Evolutionary conservation across 2,888 invertebrate species (phyloP).

Genomic region (Ptilodon capucinus): DNA sequence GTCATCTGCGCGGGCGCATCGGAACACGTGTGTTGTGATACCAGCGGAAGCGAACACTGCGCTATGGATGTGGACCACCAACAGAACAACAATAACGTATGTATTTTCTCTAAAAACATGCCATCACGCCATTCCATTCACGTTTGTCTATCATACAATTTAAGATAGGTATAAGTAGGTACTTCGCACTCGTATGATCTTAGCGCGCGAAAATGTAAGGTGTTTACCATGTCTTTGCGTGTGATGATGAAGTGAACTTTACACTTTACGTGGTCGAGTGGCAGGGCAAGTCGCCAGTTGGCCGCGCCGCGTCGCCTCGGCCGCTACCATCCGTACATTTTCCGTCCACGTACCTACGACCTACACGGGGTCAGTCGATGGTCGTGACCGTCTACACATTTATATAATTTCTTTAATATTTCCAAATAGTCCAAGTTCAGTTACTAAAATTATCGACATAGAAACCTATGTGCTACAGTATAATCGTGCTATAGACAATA

Average conservation of each 20-base stretch:
- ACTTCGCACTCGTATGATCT: constrained; percentile 7
- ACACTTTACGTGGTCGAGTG: constrained; percentile 59
- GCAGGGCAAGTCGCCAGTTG: constrained; percentile 79
- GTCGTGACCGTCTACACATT: constrained; percentile 21
- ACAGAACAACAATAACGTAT: constrained; percentile 46
- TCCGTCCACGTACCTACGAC: constrained; percentile 46
- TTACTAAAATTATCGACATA: too few relatives aligned
- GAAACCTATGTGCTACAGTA: constrained; percentile 11
- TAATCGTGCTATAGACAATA: constrained; percentile 15
- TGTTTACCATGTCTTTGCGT: constrained; percentile 44
- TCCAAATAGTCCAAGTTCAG: neutral
- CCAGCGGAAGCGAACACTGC: constrained; percentile 26
- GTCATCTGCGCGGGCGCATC: constrained; percentile 45
- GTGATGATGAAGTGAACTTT: constrained; percentile 70
- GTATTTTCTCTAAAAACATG: constrained; percentile 26
- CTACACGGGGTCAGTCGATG: constrained; percentile 51
- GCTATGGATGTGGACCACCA: constrained; percentile 43
- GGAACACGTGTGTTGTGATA: constrained; percentile 45
- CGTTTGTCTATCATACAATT: constrained; percentile 1
- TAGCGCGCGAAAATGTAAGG: constrained; percentile 37
- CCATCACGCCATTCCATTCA: neutral
- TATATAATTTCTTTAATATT: neutral
- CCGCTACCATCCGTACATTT: constrained; percentile 43
- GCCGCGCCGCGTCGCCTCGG: constrained; percentile 62
- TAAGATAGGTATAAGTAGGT: constrained; percentile 3